These are phyloP conservation scores for Conistra vaccinii DNA, from an alignment of 2,888 invertebrate genomes.

Conservation along the genomic window DNA sequence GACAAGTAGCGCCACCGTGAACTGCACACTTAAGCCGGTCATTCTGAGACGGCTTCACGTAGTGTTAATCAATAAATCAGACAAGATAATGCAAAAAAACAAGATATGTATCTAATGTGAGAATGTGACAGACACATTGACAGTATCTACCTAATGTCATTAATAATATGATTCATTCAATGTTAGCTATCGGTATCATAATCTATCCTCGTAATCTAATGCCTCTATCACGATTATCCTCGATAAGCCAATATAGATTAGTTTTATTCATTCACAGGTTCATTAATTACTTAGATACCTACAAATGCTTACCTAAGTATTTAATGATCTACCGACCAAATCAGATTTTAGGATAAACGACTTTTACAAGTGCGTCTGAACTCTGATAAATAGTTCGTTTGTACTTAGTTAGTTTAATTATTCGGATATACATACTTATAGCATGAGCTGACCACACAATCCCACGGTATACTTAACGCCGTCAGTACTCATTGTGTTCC, in stretches of 20 bases:
- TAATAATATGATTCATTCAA: conserved; percentile 6
- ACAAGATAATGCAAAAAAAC: not conserved
- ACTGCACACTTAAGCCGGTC: too few species aligned
- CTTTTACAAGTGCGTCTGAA: not conserved
- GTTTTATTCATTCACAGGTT: not conserved
- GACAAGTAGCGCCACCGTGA: too few species aligned
- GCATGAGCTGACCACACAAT: conserved; percentile 11
- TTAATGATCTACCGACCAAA: too few species aligned
- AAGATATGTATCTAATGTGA: not conserved
- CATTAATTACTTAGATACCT: not conserved
- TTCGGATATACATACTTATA: conserved; percentile 3
- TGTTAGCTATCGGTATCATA: not conserved
- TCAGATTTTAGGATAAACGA: not conserved
- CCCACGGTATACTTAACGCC: conserved; percentile 42
- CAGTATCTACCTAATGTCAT: not conserved
- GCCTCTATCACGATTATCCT: not conserved
- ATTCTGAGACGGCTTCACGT: not conserved
- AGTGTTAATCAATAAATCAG: not conserved
- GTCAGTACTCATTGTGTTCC: conserved; percentile 27
- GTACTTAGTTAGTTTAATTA: not conserved
- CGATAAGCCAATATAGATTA: not conserved
- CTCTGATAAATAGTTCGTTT: not conserved
- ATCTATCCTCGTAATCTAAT: not conserved
- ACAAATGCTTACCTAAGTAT: not conserved
- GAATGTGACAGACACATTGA: not conserved